Evolutionary conservation across 2,113 vertebrate species (phyloP).

Genomic region (Rynchops niger): DNA sequence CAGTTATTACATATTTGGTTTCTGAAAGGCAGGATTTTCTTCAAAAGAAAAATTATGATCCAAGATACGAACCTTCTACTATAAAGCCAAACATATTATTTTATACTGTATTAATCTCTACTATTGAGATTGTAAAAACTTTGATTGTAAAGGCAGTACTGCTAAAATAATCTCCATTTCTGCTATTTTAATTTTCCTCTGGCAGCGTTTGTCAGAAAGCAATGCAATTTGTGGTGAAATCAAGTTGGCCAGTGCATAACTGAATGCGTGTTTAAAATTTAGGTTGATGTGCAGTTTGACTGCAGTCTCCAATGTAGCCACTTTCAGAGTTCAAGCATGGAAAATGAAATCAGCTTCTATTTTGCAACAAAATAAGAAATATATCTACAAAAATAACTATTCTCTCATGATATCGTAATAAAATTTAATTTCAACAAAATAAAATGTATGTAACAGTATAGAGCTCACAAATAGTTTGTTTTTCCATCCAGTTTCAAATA

Average conservation of each 20-base stretch:
- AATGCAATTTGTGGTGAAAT: neutral
- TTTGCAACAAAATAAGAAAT: neutral
- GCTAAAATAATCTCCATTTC: neutral
- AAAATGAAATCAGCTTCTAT: neutral
- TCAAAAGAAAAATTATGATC: neutral
- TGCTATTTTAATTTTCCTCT: slow-evolving; percentile 8
- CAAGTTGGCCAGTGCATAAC: neutral
- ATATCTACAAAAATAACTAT: neutral
- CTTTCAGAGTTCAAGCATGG: neutral
- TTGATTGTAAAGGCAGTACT: neutral
- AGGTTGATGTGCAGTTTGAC: neutral
- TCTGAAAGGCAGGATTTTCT: neutral
- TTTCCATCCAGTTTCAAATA: neutral
- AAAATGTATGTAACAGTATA: neutral
- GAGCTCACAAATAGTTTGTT: neutral
- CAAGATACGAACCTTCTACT: neutral
- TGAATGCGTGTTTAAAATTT: neutral
- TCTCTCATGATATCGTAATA: neutral
- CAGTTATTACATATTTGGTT: neutral
- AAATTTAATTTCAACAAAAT: neutral
- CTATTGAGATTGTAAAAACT: neutral
- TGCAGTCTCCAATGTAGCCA: neutral
- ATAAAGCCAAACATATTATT: neutral
- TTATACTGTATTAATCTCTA: neutral
- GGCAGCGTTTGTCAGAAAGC: neutral